These are phyloP conservation scores for Sarcoramphus papa DNA, from an alignment of 2,797 vertebrate genomes.

Conservation along the genomic window DNA sequence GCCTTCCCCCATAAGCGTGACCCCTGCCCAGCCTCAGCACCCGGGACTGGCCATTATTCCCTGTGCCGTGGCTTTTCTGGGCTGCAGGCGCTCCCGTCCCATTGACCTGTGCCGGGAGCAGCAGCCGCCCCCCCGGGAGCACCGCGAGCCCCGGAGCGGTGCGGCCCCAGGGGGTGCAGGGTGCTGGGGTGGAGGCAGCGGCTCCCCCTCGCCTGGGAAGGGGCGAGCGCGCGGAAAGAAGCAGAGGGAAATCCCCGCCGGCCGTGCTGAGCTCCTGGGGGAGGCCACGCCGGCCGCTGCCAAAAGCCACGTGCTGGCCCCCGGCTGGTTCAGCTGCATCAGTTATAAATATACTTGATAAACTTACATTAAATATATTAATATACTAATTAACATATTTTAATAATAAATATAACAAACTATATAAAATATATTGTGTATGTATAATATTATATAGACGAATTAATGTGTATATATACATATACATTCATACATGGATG, in stretches of 20 bases:
- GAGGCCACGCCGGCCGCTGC: accelerated
- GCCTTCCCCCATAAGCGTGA: not conserved
- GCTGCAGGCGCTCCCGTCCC: not conserved
- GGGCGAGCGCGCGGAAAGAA: accelerated
- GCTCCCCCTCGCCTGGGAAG: not conserved
- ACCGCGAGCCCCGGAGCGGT: not conserved
- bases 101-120: not conserved
- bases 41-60: not conserved
- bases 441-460: not conserved
- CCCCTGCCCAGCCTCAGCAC: accelerated
- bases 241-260: not conserved
- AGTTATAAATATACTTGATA: too few relatives aligned
- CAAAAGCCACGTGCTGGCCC: not conserved
- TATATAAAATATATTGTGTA: not conserved
- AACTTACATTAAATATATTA: too few relatives aligned
- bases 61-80: not conserved
- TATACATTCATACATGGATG: not conserved
- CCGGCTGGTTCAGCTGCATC: not conserved
- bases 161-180: not conserved
- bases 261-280: accelerated
- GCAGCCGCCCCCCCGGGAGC: too few relatives aligned
- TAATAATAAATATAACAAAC: not conserved
- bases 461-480: not conserved
- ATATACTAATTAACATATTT: not conserved
- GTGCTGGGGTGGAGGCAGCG: not conserved